These are phyloP conservation scores for Nemopilema nomurai DNA, from an alignment of 30 jellyfish, hydroid and myxozoan genomes.

Conservation along the genomic window DNA sequence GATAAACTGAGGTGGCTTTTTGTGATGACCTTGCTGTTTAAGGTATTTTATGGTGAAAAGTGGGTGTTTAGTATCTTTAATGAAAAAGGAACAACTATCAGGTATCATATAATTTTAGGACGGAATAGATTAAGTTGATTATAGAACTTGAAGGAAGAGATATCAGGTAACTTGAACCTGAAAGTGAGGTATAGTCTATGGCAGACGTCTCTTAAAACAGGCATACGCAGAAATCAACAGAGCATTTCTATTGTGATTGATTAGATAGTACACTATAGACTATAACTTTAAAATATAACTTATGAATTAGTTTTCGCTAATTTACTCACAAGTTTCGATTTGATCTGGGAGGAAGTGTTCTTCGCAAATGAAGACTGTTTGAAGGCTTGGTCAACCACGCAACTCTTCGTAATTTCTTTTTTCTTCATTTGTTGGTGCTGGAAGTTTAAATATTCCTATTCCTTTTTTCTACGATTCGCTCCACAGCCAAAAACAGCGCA, in stretches of 20 bases:
- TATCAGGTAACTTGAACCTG: no score
- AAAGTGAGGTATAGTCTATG: no score
- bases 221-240: no score
- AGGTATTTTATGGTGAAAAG: constrained; percentile 1
- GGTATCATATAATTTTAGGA: background rate
- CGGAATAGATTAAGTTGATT: background rate
- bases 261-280: no score
- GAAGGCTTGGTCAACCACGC: constrained; percentile 7
- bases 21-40: constrained; percentile 6
- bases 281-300: no score
- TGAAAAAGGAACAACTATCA: background rate
- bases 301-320: no score
- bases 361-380: constrained; percentile 28
- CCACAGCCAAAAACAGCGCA: constrained; percentile 55
- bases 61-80: background rate
- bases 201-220: no score
- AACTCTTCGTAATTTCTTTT: background rate
- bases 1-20: background rate
- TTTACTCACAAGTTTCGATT: no score
- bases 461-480: constrained; percentile 21
- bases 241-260: no score
- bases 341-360: background rate
- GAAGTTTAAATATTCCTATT: constrained; percentile 12
- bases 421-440: background rate
- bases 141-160: no score